phyloP scores from a whole-genome alignment of 2,888 invertebrate genomes.

The Xylota sylvarum region DNA sequence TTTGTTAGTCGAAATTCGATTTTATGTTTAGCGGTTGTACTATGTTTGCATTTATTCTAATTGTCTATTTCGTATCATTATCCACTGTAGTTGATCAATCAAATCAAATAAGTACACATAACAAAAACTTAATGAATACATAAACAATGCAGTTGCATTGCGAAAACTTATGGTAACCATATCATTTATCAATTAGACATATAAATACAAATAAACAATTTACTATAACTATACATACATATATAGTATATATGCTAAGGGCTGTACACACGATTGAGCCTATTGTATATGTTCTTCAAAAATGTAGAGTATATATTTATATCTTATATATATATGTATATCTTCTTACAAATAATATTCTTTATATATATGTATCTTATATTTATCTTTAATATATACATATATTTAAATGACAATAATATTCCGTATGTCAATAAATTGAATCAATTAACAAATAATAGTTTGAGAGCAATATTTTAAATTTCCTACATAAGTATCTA shows the following conservation, averaged over 20 bases:
- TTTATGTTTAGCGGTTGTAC: slow-evolving; percentile 25
- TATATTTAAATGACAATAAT: slow-evolving; percentile 58
- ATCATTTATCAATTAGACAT: slow-evolving; percentile 24
- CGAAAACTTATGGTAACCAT: slow-evolving; percentile 32
- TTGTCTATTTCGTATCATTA: background rate
- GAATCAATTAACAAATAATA: slow-evolving; percentile 48
- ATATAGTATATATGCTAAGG: slow-evolving; percentile 24
- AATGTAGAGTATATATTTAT: slow-evolving; percentile 18
- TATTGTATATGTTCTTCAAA: background rate
- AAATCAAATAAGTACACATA: background rate
- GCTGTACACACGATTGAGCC: slow-evolving; percentile 29
- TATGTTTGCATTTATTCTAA: slow-evolving; percentile 28
- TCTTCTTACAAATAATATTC: slow-evolving; percentile 37
- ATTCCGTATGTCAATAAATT: slow-evolving; percentile 47
- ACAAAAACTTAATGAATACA: slow-evolving; percentile 2
- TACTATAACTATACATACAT: background rate
- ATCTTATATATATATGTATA: slow-evolving; percentile 27
- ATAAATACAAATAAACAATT: slow-evolving; percentile 25
- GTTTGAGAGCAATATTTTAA: slow-evolving; percentile 63
- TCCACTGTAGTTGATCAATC: slow-evolving; percentile 3
- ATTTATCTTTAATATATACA: slow-evolving; percentile 21
- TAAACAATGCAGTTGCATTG: slow-evolving; percentile 14
- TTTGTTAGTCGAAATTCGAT: slow-evolving; percentile 1
- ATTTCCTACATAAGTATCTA: slow-evolving; percentile 21
- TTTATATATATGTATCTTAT: slow-evolving; percentile 18